A percentile compares a stretch with the other conserved stretches of the same genome.
These are phyloP conservation scores for Trachymyrmex septentrionalis DNA, from an alignment of 1,140 invertebrate species.

Conservation along the genomic window DNA sequence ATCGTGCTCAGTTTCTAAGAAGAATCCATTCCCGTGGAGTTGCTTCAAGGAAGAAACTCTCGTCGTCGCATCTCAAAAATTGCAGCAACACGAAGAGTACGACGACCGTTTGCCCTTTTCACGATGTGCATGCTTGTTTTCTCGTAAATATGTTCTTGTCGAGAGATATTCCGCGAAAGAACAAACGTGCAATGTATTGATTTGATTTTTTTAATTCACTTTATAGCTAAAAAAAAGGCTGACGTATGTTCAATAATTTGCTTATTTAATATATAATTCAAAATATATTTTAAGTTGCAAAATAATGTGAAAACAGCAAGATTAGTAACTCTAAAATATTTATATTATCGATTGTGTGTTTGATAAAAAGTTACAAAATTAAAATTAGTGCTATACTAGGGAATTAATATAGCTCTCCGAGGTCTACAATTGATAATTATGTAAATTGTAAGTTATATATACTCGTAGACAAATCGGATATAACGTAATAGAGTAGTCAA, in stretches of 20 bases:
- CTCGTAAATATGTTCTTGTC: slow-evolving; percentile 62
- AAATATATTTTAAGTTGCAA: background rate
- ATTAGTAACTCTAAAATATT: background rate
- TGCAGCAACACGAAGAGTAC: slow-evolving; percentile 37
- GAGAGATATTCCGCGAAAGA: slow-evolving; percentile 38
- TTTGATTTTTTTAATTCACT: background rate
- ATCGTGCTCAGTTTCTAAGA: slow-evolving; percentile 68
- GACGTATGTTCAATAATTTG: background rate
- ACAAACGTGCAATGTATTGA: background rate
- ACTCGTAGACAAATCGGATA: no score
- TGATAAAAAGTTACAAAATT: background rate
- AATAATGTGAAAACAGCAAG: background rate
- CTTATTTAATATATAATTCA: background rate
- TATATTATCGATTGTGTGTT: background rate
- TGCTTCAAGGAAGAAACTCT: slow-evolving; percentile 57
- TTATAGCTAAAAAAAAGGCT: background rate
- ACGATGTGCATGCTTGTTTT: slow-evolving; percentile 53
- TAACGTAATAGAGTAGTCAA: no score
- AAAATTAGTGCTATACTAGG: background rate
- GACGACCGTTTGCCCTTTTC: slow-evolving; percentile 61
- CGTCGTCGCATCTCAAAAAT: slow-evolving; percentile 53
- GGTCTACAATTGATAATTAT: no score
- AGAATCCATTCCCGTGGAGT: slow-evolving; percentile 25
- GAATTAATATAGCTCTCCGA: no score
- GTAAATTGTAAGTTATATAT: no score